Percentiles rank a stretch among this genome's conserved stretches.
phyloP scores from a whole-genome alignment of 2,888 invertebrate genomes.

The Acleris sparsana region DNA sequence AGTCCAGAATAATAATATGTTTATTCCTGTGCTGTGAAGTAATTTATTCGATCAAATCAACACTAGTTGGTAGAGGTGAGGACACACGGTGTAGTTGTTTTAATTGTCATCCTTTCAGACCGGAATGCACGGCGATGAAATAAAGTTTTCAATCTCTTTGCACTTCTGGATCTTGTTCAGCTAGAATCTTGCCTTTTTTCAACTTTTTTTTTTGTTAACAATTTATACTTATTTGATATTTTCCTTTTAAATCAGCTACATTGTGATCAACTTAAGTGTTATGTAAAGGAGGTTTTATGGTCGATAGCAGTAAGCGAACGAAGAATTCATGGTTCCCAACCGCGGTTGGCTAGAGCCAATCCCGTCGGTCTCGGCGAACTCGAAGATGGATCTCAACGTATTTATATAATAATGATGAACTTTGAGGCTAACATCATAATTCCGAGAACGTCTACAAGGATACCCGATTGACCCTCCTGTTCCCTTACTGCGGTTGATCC shows the following conservation, averaged over 20 bases:
- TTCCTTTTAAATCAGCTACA: conserved; percentile 39
- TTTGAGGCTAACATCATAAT: conserved; percentile 34
- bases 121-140: too few relatives aligned
- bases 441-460: not conserved
- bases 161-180: conserved; percentile 4
- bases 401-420: conserved; percentile 10
- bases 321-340: not conserved
- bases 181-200: conserved; percentile 32
- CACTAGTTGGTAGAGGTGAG: conserved; percentile 60
- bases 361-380: conserved; percentile 23
- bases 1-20: conserved; percentile 82
- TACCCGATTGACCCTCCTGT: conserved; percentile 13
- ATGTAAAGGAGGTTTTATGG: conserved; percentile 8
- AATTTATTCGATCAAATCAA: conserved; percentile 77
- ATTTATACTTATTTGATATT: conserved; percentile 11
- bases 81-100: conserved; percentile 59
- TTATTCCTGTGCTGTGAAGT: conserved; percentile 81
- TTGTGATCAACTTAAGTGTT: conserved; percentile 41
- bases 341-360: conserved; percentile 6
- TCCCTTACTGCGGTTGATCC: conserved; percentile 45
- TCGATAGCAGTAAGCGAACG: conserved; percentile 21
- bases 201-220: conserved; percentile 4
- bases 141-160: too few relatives aligned
- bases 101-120: not conserved
- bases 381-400: conserved; percentile 34